These are phyloP conservation scores for Amyelois transitella DNA, from an alignment of 1,140 invertebrate species.

Conservation along the genomic window DNA sequence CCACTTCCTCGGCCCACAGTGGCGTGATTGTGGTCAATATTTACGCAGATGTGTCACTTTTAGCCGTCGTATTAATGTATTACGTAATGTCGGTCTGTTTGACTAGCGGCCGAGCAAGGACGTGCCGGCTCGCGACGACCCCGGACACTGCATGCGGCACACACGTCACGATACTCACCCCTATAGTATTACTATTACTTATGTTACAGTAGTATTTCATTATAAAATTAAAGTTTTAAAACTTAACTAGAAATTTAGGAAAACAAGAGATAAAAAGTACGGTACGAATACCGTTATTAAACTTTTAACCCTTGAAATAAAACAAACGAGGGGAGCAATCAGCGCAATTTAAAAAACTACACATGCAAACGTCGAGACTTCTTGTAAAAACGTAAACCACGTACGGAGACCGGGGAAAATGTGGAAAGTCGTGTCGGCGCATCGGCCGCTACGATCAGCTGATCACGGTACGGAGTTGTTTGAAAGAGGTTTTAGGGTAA, in stretches of 20 bases:
- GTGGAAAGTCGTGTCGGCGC: conserved; percentile 23
- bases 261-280: conserved; percentile 7
- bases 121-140: conserved; percentile 33
- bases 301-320: conserved; percentile 23
- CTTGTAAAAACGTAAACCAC: conserved; percentile 34
- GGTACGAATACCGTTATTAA: conserved; percentile 25
- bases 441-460: conserved; percentile 32
- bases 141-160: conserved; percentile 18
- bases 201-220: background rate
- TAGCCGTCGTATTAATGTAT: conserved; percentile 24
- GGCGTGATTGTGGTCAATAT: conserved; percentile 67
- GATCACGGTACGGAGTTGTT: conserved; percentile 17
- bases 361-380: conserved; percentile 15
- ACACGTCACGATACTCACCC: conserved; percentile 2
- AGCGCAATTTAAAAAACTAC: conserved; percentile 30
- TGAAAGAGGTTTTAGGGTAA: background rate
- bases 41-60: conserved; percentile 52
- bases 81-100: conserved; percentile 54
- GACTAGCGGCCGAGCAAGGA: conserved; percentile 44
- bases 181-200: background rate
- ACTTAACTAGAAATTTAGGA: too few species aligned
- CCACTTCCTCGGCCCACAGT: conserved; percentile 34
- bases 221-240: too few species aligned
- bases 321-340: conserved; percentile 26
- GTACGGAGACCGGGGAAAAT: conserved; percentile 26